Conservation (phyloP, 2,113 vertebrate genomes). For the Cryptotis parvus region DNA sequence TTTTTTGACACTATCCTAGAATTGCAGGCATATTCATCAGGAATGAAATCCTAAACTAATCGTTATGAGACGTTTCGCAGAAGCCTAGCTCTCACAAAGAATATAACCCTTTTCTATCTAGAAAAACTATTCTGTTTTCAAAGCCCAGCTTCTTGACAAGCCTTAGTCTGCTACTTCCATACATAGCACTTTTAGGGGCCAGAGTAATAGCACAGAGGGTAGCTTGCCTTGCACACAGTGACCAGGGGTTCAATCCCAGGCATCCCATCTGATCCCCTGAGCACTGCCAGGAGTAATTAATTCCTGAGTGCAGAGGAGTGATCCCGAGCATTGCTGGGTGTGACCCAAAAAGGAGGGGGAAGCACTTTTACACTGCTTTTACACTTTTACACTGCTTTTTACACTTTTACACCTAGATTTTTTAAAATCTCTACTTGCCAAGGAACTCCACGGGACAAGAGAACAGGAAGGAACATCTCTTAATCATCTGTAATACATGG, state of each 20-base stretch:
- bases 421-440: background rate
- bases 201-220: too few species aligned
- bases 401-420: background rate
- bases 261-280: too few species aligned
- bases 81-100: background rate
- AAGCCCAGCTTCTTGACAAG: background rate
- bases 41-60: background rate
- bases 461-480: background rate
- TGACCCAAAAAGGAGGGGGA: too few species aligned
- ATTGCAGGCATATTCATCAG: background rate
- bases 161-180: background rate
- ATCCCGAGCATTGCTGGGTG: too few species aligned
- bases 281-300: too few species aligned
- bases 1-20: slow-evolving; percentile 6
- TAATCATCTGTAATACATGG: background rate
- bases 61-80: background rate
- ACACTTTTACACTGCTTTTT: background rate
- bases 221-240: too few species aligned
- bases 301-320: too few species aligned
- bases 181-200: too few species aligned
- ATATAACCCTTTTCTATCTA: background rate
- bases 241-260: too few species aligned
- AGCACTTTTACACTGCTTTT: too few species aligned
- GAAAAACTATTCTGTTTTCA: slow-evolving; percentile 11
- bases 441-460: background rate